A percentile compares a stretch with the other conserved stretches of the same genome.
Conservation (phyloP, 1,140 invertebrate genomes). For the Drosophila athabasca region DNA sequence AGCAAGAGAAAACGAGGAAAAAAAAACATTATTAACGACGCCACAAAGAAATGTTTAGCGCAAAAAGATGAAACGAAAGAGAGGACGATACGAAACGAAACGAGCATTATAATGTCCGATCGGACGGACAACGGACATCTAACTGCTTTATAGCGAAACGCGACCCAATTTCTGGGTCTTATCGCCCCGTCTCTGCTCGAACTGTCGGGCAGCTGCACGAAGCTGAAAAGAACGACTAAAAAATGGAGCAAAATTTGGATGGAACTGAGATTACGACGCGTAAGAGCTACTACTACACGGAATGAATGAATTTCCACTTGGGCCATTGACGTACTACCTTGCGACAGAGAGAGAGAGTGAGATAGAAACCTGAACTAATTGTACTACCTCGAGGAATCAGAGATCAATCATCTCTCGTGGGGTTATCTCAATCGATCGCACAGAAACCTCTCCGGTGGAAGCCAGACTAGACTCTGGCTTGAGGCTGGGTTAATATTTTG, state of each 20-base stretch:
- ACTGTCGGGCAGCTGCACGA: conserved; percentile 33
- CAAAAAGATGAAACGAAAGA: conserved; percentile 48
- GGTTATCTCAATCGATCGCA: conserved; percentile 38
- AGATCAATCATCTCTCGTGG: conserved; percentile 26
- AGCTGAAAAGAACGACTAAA: conserved; percentile 16
- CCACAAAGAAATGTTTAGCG: conserved; percentile 72
- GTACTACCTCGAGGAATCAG: conserved; percentile 38
- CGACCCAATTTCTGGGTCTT: conserved; percentile 71
- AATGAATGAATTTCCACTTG: conserved; percentile 64
- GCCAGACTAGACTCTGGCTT: no score
- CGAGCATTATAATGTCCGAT: conserved; percentile 35
- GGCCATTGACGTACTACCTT: conserved; percentile 56
- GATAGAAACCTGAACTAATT: conserved; percentile 27
- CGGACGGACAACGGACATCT: conserved; percentile 38
- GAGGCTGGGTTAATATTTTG: no score
- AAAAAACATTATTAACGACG: conserved; percentile 68
- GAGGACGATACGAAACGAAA: conserved; percentile 18
- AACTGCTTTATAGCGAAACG: conserved; percentile 72
- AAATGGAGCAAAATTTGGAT: conserved; percentile 12
- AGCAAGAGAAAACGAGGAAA: conserved; percentile 9
- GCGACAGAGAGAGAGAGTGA: conserved; percentile 1
- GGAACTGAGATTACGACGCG: not conserved
- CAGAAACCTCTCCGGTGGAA: no score
- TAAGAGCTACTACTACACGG: no score
- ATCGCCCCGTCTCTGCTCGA: conserved; percentile 28